Evolutionary conservation across 1,140 invertebrate species (phyloP), one percentile per base, ranked within the genome.

Genomic region (Aphelenchoides avenae): DNA sequence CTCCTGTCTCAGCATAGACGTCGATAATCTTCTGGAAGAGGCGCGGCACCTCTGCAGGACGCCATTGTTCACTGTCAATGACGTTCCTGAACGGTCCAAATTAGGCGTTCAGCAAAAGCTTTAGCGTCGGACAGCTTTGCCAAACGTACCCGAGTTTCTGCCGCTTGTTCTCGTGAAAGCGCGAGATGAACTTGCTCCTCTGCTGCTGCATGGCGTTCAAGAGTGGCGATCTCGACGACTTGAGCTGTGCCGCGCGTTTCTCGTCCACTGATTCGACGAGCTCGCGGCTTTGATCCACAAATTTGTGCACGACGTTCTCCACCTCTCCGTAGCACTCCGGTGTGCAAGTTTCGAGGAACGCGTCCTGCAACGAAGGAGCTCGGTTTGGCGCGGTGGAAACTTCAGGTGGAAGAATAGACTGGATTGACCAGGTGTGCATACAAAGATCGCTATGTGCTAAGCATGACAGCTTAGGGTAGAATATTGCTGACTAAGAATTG

Each of bases 151-250:
- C 86, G 22, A 96, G 79, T 78, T 91, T 91, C 22, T 83, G 85
- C 77, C 89, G 89, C 39, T 87, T 81, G 71, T 92, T 89, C 42
- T 86, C 83, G 77, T 96, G 91, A 78, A 96, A 93, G 69, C 86
- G 84, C 66, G 88, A 86, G 37, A 94, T 86, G 81, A 92, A 95
- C 36, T 69, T 75, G 6, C 52, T 57, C 2, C 69, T 65, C 31
- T 71, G 67, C 22, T 66, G 60, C 37, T 74, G 55, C 6, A 74
- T 61, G 13, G 42, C 46, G 3, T 54, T 18, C 31, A 44, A 30
- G 6, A 76, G 33, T 13, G 68, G 68, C 26, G 68, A 75, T 2
- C 68, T n/a, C n/a, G 50, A 11, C 1, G 50, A 52, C 2, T 52
- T 29, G 18, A 52, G 44, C 9, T 20, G 50, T n/a, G 26, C 48